phyloP scores from a whole-genome alignment of 2,888 invertebrate genomes.

The Pandemis corylana region DNA sequence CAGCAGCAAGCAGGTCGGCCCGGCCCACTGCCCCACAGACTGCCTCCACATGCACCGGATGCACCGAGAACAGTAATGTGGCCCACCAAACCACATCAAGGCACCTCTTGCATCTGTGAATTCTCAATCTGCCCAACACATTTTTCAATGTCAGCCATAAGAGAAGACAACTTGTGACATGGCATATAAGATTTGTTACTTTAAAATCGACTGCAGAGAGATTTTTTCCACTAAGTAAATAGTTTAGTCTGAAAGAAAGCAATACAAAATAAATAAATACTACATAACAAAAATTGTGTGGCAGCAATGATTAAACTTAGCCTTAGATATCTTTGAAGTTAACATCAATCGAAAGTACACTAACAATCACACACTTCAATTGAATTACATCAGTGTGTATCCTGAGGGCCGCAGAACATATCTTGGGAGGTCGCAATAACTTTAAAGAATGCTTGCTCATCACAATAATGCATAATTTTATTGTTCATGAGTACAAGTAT shows the following conservation, averaged over 20 bases:
- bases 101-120: conserved; percentile 42
- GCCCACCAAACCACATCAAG: conserved; percentile 86
- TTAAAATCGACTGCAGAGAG: conserved; percentile 88
- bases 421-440: no score
- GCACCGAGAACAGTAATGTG: conserved; percentile 92
- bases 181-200: conserved; percentile 90
- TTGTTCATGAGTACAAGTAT: no score
- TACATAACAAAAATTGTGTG: not conserved
- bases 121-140: conserved; percentile 49
- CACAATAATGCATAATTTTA: no score
- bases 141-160: conserved; percentile 59
- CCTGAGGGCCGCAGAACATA: no score
- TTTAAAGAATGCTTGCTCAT: no score
- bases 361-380: no score
- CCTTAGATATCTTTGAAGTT: not conserved
- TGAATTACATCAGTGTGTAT: no score
- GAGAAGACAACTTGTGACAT: conserved; percentile 82
- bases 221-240: conserved; percentile 85
- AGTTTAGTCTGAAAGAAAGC: conserved; percentile 86
- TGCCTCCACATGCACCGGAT: conserved; percentile 97
- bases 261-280: not conserved
- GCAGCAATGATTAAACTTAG: not conserved
- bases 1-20: conserved; percentile 94
- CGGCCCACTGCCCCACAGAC: conserved; percentile 96
- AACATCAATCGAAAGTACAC: no score